A percentile compares a stretch with the other conserved stretches of the same genome.
phyloP scores from a whole-genome alignment of 2,797 vertebrate species.

The Enoplosus armatus region DNA sequence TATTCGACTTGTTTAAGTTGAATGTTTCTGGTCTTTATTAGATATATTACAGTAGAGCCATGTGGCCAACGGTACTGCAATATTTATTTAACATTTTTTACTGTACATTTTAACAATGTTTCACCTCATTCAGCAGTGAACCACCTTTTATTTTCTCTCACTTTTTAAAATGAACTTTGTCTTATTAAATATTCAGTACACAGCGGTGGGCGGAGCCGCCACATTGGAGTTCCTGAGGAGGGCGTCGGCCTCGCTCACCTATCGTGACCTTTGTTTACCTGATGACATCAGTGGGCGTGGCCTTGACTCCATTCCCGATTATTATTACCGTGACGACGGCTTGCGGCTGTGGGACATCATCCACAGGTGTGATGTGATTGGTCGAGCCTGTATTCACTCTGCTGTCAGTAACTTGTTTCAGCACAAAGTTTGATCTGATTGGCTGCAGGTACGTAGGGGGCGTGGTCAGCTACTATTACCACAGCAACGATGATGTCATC shows the following conservation, averaged over 20 bases:
- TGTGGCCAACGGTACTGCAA: too few species aligned
- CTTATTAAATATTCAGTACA: conserved; percentile 4
- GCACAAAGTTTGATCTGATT: background rate
- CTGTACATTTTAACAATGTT: too few species aligned
- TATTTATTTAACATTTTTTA: too few species aligned
- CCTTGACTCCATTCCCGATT: conserved; percentile 73
- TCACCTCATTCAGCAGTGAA: too few species aligned
- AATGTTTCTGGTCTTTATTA: too few species aligned
- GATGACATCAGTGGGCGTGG: conserved; percentile 24
- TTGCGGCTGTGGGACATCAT: conserved; percentile 74
- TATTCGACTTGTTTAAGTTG: too few species aligned
- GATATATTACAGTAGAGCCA: too few species aligned
- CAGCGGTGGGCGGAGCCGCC: background rate
- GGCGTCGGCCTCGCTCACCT: conserved; percentile 11
- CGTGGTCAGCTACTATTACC: conserved; percentile 19
- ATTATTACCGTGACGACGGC: conserved; percentile 75
- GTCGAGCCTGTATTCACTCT: background rate
- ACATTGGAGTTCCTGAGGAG: conserved; percentile 11
- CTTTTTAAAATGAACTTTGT: background rate
- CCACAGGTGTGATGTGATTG: conserved; percentile 27
- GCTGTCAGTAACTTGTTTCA: too few species aligned
- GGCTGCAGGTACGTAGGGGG: conserved; percentile 6
- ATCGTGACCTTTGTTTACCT: conserved; percentile 36
- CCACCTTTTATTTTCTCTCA: too few species aligned
- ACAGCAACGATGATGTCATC: conserved; percentile 1